These are phyloP conservation scores for Epinotia ramella DNA, from an alignment of 2,888 invertebrate genomes.

Conservation along the genomic window DNA sequence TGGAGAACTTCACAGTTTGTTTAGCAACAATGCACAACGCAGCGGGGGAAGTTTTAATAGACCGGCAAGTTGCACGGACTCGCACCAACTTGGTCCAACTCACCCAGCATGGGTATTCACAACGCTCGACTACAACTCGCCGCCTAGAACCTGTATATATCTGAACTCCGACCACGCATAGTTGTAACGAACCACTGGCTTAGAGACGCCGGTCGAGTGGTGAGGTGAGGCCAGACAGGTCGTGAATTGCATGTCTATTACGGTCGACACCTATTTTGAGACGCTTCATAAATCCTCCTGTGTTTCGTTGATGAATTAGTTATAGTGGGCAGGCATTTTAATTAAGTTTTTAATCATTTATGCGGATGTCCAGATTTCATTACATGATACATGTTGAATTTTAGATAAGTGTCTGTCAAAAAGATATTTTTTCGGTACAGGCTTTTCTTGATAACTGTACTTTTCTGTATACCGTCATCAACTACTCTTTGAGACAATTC, in stretches of 20 bases:
- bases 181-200: neutral
- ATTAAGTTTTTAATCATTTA: neutral
- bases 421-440: too few relatives aligned
- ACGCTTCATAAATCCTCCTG: slow-evolving; percentile 1
- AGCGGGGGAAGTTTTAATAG: slow-evolving; percentile 53
- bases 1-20: slow-evolving; percentile 33
- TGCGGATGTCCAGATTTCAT: neutral
- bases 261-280: slow-evolving; percentile 20
- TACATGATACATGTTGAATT: too few relatives aligned
- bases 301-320: neutral
- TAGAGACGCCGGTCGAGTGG: neutral
- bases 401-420: too few relatives aligned
- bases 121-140: neutral
- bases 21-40: slow-evolving; percentile 50
- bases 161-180: neutral
- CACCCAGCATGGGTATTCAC: neutral
- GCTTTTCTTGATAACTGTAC: too few relatives aligned
- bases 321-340: neutral
- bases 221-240: neutral
- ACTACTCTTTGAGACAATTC: too few relatives aligned
- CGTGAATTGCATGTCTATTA: slow-evolving; percentile 17
- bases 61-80: slow-evolving; percentile 31
- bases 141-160: neutral
- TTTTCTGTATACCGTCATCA: too few relatives aligned
- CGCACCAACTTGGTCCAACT: slow-evolving; percentile 14